Conservation (phyloP, 2,797 vertebrate species). For the Anniella stebbinsi region DNA sequence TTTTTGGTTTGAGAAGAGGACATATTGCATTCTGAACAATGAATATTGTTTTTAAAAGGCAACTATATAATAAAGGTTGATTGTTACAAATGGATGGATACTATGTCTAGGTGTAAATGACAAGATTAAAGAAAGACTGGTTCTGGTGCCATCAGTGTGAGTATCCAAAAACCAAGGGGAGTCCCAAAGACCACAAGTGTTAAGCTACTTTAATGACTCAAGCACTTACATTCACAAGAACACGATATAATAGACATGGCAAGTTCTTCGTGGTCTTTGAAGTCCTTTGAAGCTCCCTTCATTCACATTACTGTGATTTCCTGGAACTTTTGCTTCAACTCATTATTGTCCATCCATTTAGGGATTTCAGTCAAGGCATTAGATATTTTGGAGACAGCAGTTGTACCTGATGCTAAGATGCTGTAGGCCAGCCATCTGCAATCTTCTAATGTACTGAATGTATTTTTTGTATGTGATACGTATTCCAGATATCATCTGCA, state of each 20-base stretch:
- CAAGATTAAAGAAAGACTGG: not conserved
- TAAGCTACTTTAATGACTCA: not conserved
- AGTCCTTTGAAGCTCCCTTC: constrained; percentile 19
- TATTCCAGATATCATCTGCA: not conserved
- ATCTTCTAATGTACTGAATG: not conserved
- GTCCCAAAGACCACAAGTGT: not conserved
- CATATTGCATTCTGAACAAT: not conserved
- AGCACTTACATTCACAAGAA: constrained; percentile 4
- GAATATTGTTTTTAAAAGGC: not conserved
- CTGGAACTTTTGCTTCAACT: constrained; percentile 10
- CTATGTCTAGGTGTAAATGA: not conserved
- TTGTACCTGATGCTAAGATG: constrained; percentile 21
- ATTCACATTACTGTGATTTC: not conserved
- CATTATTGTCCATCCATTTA: constrained; percentile 21
- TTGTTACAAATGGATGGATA: not conserved
- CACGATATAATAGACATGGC: not conserved
- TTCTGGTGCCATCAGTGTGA: not conserved
- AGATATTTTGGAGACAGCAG: not conserved
- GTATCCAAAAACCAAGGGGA: not conserved
- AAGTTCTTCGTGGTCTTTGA: constrained; percentile 17
- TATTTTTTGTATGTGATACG: not conserved
- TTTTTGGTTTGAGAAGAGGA: not conserved
- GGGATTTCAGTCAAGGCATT: constrained; percentile 10
- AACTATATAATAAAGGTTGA: not conserved
- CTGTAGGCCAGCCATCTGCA: not conserved